phyloP scores from a whole-genome alignment of 2,113 vertebrate species.

The Camelus bactrianus region DNA sequence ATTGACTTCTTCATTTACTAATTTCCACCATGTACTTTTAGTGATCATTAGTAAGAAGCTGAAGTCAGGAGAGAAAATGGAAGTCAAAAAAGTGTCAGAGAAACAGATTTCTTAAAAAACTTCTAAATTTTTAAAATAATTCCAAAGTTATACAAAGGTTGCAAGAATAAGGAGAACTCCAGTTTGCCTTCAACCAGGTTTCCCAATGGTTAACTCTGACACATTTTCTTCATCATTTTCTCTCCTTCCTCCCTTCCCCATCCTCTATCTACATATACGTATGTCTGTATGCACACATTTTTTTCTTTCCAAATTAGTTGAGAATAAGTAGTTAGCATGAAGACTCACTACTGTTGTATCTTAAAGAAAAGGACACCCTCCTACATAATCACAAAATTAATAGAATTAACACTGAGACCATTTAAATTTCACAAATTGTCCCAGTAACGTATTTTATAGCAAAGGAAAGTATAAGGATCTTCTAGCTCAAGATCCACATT shows the following conservation, averaged over 20 bases:
- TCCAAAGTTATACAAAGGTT: not conserved
- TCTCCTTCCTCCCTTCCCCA: not conserved
- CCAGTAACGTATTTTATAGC: not conserved
- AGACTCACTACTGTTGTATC: not conserved
- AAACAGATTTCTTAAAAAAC: not conserved
- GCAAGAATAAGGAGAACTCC: not conserved
- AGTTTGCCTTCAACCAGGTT: not conserved
- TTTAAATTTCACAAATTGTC: slow-evolving; percentile 36
- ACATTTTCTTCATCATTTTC: not conserved
- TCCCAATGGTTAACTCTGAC: not conserved
- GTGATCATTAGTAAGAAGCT: not conserved
- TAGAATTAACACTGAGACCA: slow-evolving; percentile 22
- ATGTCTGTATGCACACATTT: not conserved
- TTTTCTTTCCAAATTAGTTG: not conserved
- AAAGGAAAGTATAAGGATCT: not conserved
- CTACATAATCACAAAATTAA: not conserved
- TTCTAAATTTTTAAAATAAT: not conserved
- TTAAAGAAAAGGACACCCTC: not conserved
- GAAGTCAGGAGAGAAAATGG: not conserved
- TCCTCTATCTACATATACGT: not conserved
- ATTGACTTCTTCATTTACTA: not conserved
- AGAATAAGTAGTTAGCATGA: not conserved
- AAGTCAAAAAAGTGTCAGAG: not conserved
- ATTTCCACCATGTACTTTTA: not conserved
- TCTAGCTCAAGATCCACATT: not conserved